A percentile compares a stretch with the other conserved stretches of the same genome.
These are phyloP conservation scores for Adelges cooleyi DNA, from an alignment of 1,140 invertebrate species.

Conservation along the genomic window DNA sequence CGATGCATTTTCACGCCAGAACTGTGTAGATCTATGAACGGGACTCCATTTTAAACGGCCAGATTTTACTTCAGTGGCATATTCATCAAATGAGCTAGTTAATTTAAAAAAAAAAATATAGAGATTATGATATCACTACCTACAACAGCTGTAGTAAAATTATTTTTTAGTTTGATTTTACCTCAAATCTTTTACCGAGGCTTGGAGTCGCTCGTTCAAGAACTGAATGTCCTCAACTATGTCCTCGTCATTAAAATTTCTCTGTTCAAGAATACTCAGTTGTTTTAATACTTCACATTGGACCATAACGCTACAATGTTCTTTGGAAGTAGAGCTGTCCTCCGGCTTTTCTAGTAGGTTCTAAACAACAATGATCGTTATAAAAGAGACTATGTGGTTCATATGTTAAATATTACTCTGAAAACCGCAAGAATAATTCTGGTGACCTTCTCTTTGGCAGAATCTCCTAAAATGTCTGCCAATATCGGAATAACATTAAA, in stretches of 20 bases:
- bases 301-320: slow-evolving; percentile 97
- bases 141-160: no score
- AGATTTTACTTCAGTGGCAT: slow-evolving; percentile 86
- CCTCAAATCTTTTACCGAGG: slow-evolving; percentile 88
- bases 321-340: slow-evolving; percentile 76
- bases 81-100: slow-evolving; percentile 89
- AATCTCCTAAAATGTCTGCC: slow-evolving; percentile 96
- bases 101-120: not conserved
- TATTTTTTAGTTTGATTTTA: slow-evolving; percentile 30
- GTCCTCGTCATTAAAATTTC: slow-evolving; percentile 97
- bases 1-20: slow-evolving; percentile 97
- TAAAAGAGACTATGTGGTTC: not conserved
- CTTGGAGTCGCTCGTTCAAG: slow-evolving; percentile 82
- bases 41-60: slow-evolving; percentile 97
- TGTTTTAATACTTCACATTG: slow-evolving; percentile 96
- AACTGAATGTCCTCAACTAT: slow-evolving; percentile 89
- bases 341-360: slow-evolving; percentile 96
- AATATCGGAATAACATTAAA: slow-evolving; percentile 94
- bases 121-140: not conserved
- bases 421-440: slow-evolving; percentile 97
- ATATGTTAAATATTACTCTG: slow-evolving; percentile 45
- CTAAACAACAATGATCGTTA: slow-evolving; percentile 37
- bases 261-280: slow-evolving; percentile 84
- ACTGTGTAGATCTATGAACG: slow-evolving; percentile 98
- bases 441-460: slow-evolving; percentile 94